Evolutionary conservation across 2,113 vertebrate species (phyloP).

Genomic region (Erpornis zantholeuca): DNA sequence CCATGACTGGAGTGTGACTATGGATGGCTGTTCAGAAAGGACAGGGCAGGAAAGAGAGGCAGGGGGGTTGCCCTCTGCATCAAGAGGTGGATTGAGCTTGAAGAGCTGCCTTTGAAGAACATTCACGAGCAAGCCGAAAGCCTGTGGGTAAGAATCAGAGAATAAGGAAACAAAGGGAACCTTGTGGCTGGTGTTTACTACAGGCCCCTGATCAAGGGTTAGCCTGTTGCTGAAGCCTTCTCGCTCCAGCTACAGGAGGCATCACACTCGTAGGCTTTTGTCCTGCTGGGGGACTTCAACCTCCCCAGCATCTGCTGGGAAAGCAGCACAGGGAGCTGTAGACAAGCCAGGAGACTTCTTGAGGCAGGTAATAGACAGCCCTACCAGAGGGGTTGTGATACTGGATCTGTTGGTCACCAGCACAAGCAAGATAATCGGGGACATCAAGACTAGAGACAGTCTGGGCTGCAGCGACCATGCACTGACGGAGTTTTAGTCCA

Average conservation of each 20-base stretch:
- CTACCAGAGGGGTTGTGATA: not conserved
- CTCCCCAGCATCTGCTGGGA: not conserved
- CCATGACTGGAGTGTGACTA: not conserved
- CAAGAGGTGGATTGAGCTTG: not conserved
- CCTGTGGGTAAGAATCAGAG: not conserved
- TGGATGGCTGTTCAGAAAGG: not conserved
- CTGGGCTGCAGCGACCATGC: not conserved
- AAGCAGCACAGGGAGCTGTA: not conserved
- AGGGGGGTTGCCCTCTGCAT: not conserved
- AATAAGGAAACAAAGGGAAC: not conserved
- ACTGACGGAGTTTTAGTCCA: not conserved
- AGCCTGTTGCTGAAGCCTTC: not conserved
- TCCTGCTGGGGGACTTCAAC: not conserved
- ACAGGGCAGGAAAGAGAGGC: not conserved
- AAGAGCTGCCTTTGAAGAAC: not conserved
- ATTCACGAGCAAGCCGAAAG: not conserved
- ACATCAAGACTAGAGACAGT: not conserved
- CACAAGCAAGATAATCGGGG: rapidly evolving
- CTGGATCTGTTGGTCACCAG: not conserved
- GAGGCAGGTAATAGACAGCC: not conserved
- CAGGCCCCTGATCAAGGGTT: not conserved
- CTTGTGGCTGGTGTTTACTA: not conserved
- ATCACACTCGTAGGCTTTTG: not conserved
- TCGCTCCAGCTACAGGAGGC: not conserved
- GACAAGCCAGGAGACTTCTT: not conserved